Base-by-base conservation (phyloP, 2,888 invertebrate species). In the Cephus runcator region DNA sequence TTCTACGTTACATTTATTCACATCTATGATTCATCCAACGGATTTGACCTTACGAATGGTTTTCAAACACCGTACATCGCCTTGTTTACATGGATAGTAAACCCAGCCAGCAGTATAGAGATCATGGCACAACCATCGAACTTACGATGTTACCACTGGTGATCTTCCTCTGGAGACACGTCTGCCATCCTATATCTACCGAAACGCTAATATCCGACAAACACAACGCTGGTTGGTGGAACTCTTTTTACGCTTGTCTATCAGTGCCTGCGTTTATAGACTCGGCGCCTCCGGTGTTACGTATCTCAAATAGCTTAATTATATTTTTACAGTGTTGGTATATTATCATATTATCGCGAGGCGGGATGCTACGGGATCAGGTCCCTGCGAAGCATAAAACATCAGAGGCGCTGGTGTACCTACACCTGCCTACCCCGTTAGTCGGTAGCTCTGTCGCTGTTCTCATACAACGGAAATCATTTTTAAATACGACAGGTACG, bases 401-500 rank as follows among this genome's bases (percentile, higher is more conserved):
- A 79, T 79, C 76, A 75, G 34, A 69, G 69, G 71, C 71, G 12
- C 15, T 33, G 33, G 6, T n/a, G 23, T 23, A 56, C 31, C 34
- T 15, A 30, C 35, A 71, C 71, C 33, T 73, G 76, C 56, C 34
- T 56, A 34, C 68, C 69, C 40, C n/a, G 31, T 23, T 56, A 23
- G 23, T 56, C 23, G 23, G 56, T 56, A 56, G 56, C 56, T 56
- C 23, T 23, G 23, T 56, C 15, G 56, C 56, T 56, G 56, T 23
- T 56, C 56, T 56, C 56, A 2, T 56, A 56, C 56, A 56, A 56
- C 56, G 23, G 56, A 23, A 56, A 23, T 23, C 23, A 56, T 9
- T 56, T 87, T 88, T 87, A 87, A 88, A 86, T 84, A 83, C 86
- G 85, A 68, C 85, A 85, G 87, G 86, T 84, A 83, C 84, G 83